Evolutionary conservation across 2,888 invertebrate genomes (phyloP), one percentile per base, ranked within the genome.

Genomic region (Scelioninae gen. 1): DNA sequence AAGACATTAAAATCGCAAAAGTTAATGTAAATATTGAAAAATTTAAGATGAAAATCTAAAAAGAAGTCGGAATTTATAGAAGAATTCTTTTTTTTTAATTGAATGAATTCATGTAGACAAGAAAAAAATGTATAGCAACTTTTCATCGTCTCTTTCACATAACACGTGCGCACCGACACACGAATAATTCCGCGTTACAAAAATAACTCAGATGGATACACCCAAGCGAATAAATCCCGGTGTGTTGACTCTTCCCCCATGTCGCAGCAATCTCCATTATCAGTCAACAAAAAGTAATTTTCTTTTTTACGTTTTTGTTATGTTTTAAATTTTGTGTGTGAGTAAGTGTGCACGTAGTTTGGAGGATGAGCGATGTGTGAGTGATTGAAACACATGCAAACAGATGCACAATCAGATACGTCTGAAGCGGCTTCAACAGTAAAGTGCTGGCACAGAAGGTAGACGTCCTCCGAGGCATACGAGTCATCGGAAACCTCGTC

Each of bases 401-500:
- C 83, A 90, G 90, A 88, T 85, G 87, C 86, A 15, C 87, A 87
- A 82, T 89, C 89, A 68, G 90, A 91, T 51, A 89, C 89, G 0
- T 91, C 90, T 15, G 90, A 90, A 74, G 87, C 87, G 47, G 88
- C 90, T 5, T 89, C 90, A 55, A 90, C 89, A 47, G 87, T 89
- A 58, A 91, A 92, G 66, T 89, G 87, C 23, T 91, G 90, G 89
- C 88, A 89, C 58, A 87, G 86, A 79, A 87, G 88, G 47, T 91
- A 91, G 90, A 89, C 88, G 32, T 88, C 91, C 11, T 89, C 91
- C 32, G 92, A 92, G 66, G 87, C 87, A 11, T 91, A 91, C 84
- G 91, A 91, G 58, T 91, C 91, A 16, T 90, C 90, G 4, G 90
- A 86, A 53, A 89, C 90, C 5, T 88, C 91, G 0, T 90, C 91